phyloP scores from a whole-genome alignment of 92 coral and sea anemone species.

The Parazoanthus swiftii region DNA sequence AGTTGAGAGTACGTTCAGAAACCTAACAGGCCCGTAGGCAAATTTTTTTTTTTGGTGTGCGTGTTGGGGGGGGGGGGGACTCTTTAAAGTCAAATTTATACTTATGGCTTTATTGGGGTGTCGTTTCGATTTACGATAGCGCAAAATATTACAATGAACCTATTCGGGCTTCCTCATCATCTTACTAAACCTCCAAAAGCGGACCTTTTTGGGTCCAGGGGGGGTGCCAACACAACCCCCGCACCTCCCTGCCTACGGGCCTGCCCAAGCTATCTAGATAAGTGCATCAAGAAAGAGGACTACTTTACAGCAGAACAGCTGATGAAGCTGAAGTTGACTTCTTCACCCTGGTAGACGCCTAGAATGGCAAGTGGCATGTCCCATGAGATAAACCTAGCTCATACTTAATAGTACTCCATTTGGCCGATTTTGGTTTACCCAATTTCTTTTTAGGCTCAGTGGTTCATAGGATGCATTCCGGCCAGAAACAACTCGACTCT shows the following conservation, averaged over 20 bases:
- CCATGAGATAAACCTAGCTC: slow-evolving; percentile 50
- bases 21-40: too few relatives aligned
- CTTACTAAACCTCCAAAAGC: too few relatives aligned
- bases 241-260: too few relatives aligned
- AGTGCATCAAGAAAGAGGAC: slow-evolving; percentile 46
- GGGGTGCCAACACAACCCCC: too few relatives aligned
- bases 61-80: too few relatives aligned
- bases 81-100: too few relatives aligned
- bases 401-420: slow-evolving; percentile 41
- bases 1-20: slow-evolving; percentile 56
- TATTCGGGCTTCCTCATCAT: too few relatives aligned
- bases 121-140: too few relatives aligned
- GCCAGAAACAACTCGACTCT: slow-evolving; percentile 57
- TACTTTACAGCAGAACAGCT: slow-evolving; percentile 8
- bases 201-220: too few relatives aligned
- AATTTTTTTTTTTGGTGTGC: too few relatives aligned
- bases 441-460: slow-evolving; percentile 60
- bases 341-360: slow-evolving; percentile 55
- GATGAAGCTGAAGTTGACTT: slow-evolving; percentile 49
- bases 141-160: too few relatives aligned
- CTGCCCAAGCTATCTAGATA: slow-evolving; percentile 50
- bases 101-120: too few relatives aligned
- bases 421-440: slow-evolving; percentile 33
- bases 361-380: slow-evolving; percentile 17
- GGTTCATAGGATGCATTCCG: slow-evolving; percentile 63